Conservation (phyloP, 2,888 invertebrate genomes). For the Hypercompe scribonia region DNA sequence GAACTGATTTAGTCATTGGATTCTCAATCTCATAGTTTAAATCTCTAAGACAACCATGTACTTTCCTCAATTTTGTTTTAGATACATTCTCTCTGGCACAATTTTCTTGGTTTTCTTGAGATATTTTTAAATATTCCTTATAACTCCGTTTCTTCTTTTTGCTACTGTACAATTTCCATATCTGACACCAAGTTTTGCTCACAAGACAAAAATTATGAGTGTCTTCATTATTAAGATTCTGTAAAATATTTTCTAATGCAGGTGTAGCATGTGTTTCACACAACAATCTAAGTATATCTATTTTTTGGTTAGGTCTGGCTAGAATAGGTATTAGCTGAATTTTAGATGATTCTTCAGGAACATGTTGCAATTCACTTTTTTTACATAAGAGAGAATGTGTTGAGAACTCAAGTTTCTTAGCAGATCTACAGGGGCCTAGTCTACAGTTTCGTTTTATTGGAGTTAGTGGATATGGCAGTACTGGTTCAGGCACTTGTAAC, state of each 20-base stretch:
- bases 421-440: constrained; percentile 69
- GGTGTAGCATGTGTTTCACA: constrained; percentile 65
- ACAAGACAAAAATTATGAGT: constrained; percentile 75
- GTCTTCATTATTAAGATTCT: constrained; percentile 73
- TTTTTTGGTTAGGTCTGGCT: constrained; percentile 73
- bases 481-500: constrained; percentile 52
- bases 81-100: constrained; percentile 46
- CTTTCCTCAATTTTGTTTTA: constrained; percentile 49
- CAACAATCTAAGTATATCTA: constrained; percentile 77
- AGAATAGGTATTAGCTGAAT: constrained; percentile 55
- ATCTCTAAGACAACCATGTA: constrained; percentile 65
- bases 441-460: constrained; percentile 77
- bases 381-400: constrained; percentile 78
- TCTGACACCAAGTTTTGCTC: constrained; percentile 71
- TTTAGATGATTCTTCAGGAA: constrained; percentile 53
- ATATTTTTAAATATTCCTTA: constrained; percentile 62
- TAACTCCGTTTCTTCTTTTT: constrained; percentile 66
- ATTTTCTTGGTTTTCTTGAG: constrained; percentile 77
- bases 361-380: constrained; percentile 63
- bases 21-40: constrained; percentile 69
- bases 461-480: constrained; percentile 73
- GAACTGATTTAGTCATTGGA: constrained; percentile 45
- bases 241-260: constrained; percentile 73
- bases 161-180: constrained; percentile 68
- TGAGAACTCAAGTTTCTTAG: constrained; percentile 71